A percentile compares a stretch with the other conserved stretches of the same genome.
phyloP scores from a whole-genome alignment of 2,797 vertebrate genomes.

The Uromys caudimaculatus region DNA sequence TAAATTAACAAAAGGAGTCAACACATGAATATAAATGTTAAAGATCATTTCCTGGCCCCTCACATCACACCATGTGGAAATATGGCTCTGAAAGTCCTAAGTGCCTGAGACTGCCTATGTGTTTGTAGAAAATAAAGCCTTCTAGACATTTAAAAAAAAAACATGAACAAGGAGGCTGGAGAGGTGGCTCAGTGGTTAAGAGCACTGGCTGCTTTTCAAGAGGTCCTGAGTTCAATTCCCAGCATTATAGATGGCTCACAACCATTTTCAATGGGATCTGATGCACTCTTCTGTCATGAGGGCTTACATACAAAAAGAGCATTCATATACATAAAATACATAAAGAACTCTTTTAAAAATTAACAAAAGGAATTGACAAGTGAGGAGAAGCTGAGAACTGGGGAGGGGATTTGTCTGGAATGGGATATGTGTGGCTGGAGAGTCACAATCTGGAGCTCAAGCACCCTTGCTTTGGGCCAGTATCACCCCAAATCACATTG shows the following conservation, averaged over 20 bases:
- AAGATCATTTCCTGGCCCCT: neutral
- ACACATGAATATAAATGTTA: neutral
- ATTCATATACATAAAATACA: too few species aligned
- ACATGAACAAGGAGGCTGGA: too few species aligned
- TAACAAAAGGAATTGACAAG: too few species aligned
- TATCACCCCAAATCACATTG: neutral
- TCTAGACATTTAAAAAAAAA: neutral
- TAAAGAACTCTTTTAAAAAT: too few species aligned
- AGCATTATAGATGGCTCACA: too few species aligned
- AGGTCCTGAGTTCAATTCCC: too few species aligned
- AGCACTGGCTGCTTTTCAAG: too few species aligned
- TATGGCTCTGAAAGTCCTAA: neutral
- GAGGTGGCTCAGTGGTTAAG: too few species aligned
- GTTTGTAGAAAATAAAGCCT: neutral
- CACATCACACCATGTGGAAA: neutral
- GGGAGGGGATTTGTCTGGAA: neutral
- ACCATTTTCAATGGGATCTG: too few species aligned
- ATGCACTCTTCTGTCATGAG: too few species aligned
- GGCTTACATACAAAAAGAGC: too few species aligned
- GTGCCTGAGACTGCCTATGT: neutral
- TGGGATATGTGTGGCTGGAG: neutral
- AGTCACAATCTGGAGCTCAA: neutral
- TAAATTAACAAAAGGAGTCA: neutral
- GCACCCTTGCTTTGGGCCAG: neutral
- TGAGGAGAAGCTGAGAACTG: neutral